phyloP scores from a whole-genome alignment of 2,797 vertebrate genomes.

The Syngnathus acus region DNA sequence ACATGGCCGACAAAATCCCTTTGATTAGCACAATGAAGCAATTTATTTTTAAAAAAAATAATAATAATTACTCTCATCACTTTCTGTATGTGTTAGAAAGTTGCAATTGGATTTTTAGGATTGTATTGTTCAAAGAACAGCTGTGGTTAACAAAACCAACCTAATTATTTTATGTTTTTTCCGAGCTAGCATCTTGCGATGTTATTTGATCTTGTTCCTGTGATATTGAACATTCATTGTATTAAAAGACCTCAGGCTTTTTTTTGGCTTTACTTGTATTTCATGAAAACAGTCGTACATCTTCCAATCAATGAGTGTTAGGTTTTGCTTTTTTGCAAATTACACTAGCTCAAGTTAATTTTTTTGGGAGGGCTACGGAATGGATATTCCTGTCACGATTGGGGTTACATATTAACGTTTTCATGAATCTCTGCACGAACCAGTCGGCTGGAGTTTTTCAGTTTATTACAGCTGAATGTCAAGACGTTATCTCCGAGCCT shows the following conservation, averaged over 20 bases:
- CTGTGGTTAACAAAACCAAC: slow-evolving; percentile 32
- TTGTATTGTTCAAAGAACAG: slow-evolving; percentile 26
- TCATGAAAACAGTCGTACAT: background rate
- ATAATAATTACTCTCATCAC: background rate
- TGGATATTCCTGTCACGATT: no score
- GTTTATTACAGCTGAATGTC: background rate
- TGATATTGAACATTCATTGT: slow-evolving; percentile 40
- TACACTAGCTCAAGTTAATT: no score
- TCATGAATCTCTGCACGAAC: background rate
- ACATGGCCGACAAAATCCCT: background rate
- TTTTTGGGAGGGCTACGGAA: no score
- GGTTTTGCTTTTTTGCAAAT: background rate
- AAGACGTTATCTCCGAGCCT: background rate
- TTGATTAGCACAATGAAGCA: background rate
- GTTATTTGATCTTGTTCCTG: slow-evolving; percentile 30
- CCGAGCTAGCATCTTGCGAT: slow-evolving; percentile 25
- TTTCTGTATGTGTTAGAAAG: background rate
- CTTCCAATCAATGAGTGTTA: background rate
- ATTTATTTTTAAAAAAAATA: background rate
- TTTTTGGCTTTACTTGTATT: slow-evolving; percentile 23
- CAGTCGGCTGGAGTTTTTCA: background rate
- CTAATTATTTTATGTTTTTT: slow-evolving; percentile 2
- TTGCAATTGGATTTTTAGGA: background rate
- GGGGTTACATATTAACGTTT: background rate
- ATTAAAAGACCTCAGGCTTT: slow-evolving; percentile 11